A percentile compares a stretch with the other conserved stretches of the same genome.
Conservation (phyloP, 2,797 vertebrate species). For the Clarias platycephalus region DNA sequence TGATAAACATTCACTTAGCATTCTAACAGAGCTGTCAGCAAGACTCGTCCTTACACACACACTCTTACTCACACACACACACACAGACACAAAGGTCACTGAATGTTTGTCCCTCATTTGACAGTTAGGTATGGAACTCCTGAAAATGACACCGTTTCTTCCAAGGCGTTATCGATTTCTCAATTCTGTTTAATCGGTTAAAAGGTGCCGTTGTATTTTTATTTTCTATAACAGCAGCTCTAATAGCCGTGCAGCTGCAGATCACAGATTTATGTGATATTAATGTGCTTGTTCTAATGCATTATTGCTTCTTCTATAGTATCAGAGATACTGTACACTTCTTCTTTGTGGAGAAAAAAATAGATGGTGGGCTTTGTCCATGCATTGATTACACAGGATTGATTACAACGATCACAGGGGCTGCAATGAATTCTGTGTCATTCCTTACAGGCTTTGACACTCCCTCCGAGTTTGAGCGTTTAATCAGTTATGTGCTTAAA, state of each 20-base stretch:
- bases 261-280: neutral
- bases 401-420: too few relatives aligned
- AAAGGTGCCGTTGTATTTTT: neutral
- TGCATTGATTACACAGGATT: too few relatives aligned
- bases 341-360: too few relatives aligned
- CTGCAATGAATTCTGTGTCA: too few relatives aligned
- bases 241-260: neutral
- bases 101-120: neutral
- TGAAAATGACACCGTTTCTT: neutral
- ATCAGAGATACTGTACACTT: neutral
- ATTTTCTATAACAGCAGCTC: neutral
- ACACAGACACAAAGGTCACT: neutral
- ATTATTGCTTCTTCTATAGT: neutral
- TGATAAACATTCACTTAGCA: slow-evolving; percentile 38
- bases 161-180: neutral
- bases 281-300: neutral
- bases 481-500: too few relatives aligned
- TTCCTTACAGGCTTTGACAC: too few relatives aligned
- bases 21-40: neutral
- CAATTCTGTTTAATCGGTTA: neutral
- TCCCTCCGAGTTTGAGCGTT: too few relatives aligned
- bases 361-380: too few relatives aligned
- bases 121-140: neutral
- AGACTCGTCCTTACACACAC: neutral
- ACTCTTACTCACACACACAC: neutral